These are phyloP conservation scores for Papilio demoleus DNA, from an alignment of 2,888 invertebrate species.

Conservation along the genomic window DNA sequence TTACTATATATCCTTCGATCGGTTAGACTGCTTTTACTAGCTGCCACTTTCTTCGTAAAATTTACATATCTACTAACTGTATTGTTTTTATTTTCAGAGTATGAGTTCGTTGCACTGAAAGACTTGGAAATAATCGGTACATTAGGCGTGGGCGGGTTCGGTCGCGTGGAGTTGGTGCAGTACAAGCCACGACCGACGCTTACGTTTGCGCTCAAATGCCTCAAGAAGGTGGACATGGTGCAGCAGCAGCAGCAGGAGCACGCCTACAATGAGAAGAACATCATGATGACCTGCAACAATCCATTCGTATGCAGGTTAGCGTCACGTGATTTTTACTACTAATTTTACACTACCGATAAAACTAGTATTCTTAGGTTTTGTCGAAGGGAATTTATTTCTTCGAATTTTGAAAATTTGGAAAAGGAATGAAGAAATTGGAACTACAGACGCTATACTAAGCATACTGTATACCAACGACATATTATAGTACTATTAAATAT, in stretches of 20 bases:
- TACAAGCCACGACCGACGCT: constrained; percentile 81
- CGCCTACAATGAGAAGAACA: constrained; percentile 93
- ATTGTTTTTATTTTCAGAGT: constrained; percentile 69
- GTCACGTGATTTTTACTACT: too few relatives aligned
- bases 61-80: too few relatives aligned
- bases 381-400: too few relatives aligned
- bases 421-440: neutral
- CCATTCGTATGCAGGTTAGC: constrained; percentile 90
- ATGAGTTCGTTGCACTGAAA: constrained; percentile 87
- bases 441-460: too few relatives aligned
- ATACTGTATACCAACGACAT: too few relatives aligned
- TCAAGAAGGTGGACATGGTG: constrained; percentile 95
- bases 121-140: constrained; percentile 93
- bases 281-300: constrained; percentile 90
- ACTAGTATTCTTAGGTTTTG: neutral
- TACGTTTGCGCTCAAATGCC: constrained; percentile 92
- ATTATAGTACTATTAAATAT: neutral
- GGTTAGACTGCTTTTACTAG: too few relatives aligned
- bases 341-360: too few relatives aligned
- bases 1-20: too few relatives aligned
- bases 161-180: constrained; percentile 91
- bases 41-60: too few relatives aligned
- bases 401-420: neutral
- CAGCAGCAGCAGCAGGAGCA: constrained; percentile 95
- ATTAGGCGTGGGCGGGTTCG: constrained; percentile 96